These are phyloP conservation scores for Fregata magnificens DNA, from an alignment of 2,113 vertebrate species.

Conservation along the genomic window DNA sequence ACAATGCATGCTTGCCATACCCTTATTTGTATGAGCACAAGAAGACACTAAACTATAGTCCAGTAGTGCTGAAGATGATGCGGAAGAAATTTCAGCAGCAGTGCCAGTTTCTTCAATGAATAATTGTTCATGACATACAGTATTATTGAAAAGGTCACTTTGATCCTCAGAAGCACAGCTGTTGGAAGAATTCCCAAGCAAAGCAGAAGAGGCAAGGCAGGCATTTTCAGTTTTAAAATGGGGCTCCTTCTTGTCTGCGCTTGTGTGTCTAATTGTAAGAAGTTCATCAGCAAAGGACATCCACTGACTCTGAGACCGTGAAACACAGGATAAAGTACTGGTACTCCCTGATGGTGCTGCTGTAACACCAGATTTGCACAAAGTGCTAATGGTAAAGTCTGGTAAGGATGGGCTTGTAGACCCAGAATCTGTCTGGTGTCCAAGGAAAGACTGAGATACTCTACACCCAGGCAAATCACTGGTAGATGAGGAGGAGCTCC, in stretches of 20 bases:
- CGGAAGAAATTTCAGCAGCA: constrained; percentile 50
- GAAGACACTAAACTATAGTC: constrained; percentile 68
- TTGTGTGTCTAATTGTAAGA: constrained; percentile 45
- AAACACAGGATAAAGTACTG: constrained; percentile 60
- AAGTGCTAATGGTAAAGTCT: constrained; percentile 44
- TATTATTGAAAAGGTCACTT: constrained; percentile 66
- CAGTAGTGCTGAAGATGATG: constrained; percentile 68
- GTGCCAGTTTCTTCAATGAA: constrained; percentile 65
- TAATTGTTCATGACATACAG: constrained; percentile 55
- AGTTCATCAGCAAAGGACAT: constrained; percentile 79
- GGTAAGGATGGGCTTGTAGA: constrained; percentile 74
- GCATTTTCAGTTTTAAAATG: constrained; percentile 62
- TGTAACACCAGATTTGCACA: constrained; percentile 33
- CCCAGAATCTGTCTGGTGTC: constrained; percentile 66
- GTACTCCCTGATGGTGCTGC: constrained; percentile 52
- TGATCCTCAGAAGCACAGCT: constrained; percentile 75
- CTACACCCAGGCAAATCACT: constrained; percentile 72
- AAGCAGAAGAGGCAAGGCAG: constrained; percentile 61
- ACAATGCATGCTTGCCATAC: constrained; percentile 72
- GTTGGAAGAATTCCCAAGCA: constrained; percentile 62
- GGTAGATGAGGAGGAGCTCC: constrained; percentile 67
- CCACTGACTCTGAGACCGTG: constrained; percentile 80
- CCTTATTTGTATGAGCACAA: constrained; percentile 73
- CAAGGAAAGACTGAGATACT: constrained; percentile 72
- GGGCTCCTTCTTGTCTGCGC: constrained; percentile 58